Percentiles rank a stretch among this genome's conserved stretches.
phyloP scores from a whole-genome alignment of 2,888 invertebrate genomes.

The Amiota mariae region DNA sequence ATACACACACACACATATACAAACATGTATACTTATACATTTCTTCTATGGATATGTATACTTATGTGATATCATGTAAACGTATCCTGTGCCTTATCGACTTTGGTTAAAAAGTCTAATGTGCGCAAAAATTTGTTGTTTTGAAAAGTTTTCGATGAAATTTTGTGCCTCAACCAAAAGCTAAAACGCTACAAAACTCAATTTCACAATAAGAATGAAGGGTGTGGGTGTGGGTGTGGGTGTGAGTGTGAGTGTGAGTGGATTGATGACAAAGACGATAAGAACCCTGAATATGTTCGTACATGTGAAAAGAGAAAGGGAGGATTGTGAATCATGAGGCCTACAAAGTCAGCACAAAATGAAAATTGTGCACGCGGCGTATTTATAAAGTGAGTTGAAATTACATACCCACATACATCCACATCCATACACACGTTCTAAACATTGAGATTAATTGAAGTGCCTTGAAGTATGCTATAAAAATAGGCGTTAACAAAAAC shows the following conservation, averaged over 20 bases:
- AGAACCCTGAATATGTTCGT: too few relatives aligned
- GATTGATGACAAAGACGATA: too few relatives aligned
- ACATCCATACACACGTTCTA: background rate
- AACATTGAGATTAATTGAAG: slow-evolving; percentile 11
- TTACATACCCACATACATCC: background rate
- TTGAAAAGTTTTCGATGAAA: slow-evolving; percentile 6
- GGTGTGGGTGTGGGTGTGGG: too few relatives aligned
- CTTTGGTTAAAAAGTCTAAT: slow-evolving; percentile 6
- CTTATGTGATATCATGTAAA: background rate
- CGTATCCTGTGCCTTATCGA: background rate
- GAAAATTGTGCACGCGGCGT: slow-evolving; percentile 12
- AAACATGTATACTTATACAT: too few relatives aligned
- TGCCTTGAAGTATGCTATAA: slow-evolving; percentile 24
- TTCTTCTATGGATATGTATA: too few relatives aligned
- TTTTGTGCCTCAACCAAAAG: background rate
- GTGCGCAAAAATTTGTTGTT: slow-evolving; percentile 10
- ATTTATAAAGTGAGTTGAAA: background rate
- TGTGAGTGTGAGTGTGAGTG: too few relatives aligned
- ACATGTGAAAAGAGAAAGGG: too few relatives aligned
- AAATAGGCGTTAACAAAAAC: slow-evolving; percentile 19
- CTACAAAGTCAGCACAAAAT: slow-evolving; percentile 15
- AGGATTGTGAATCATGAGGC: too few relatives aligned
- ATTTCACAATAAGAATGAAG: background rate
- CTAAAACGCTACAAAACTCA: background rate
- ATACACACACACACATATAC: background rate